Percentiles rank a stretch among this genome's conserved stretches.
Evolutionary conservation across 2,797 vertebrate species (phyloP).

Genomic region (Sternotherus odoratus): DNA sequence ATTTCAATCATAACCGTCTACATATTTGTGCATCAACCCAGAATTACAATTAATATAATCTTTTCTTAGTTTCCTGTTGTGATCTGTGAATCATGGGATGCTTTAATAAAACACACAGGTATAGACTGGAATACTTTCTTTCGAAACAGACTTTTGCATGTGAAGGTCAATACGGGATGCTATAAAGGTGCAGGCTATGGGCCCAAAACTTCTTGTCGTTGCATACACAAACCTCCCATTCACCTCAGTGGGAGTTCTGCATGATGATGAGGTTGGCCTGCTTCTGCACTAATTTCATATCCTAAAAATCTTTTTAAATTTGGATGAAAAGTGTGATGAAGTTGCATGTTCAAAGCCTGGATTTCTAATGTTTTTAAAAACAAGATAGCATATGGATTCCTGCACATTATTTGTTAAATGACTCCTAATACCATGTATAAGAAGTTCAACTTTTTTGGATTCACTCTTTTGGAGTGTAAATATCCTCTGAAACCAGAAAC

Average conservation of each 20-base stretch:
- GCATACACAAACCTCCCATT: neutral
- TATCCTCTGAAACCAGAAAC: conserved; percentile 16
- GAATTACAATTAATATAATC: neutral
- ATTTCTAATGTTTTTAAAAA: neutral
- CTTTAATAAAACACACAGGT: neutral
- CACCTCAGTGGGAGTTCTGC: neutral
- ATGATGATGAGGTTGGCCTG: conserved; percentile 26
- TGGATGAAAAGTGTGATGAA: neutral
- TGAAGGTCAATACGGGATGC: neutral
- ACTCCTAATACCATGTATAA: conserved; percentile 35
- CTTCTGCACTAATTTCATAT: neutral
- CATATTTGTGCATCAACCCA: neutral
- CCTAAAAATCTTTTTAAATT: neutral
- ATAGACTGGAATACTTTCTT: neutral
- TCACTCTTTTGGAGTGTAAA: neutral
- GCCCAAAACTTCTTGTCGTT: neutral
- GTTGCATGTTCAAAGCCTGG: conserved; percentile 27
- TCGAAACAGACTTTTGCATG: neutral
- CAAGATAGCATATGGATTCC: conserved; percentile 22
- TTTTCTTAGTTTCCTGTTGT: neutral
- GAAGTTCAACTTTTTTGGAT: conserved; percentile 26
- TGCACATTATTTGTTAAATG: conserved; percentile 18
- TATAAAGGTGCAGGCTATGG: neutral
- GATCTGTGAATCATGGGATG: conserved; percentile 3
- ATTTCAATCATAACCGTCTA: conserved; percentile 14